Conservation (phyloP, 2,797 vertebrate genomes). For the Gymnothorax reevesii region DNA sequence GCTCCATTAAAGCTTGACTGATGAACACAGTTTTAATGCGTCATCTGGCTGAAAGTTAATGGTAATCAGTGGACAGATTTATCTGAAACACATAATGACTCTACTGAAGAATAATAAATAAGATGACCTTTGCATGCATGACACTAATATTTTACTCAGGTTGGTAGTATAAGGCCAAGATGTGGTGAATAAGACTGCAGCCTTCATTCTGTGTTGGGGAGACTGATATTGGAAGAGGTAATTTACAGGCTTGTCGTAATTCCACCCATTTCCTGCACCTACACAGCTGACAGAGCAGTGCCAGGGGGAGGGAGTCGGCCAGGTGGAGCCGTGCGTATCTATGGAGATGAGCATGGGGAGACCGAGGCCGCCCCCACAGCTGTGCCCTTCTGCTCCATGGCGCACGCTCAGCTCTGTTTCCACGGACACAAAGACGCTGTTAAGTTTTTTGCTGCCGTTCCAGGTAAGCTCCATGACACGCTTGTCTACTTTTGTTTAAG, state of each 20-base stretch:
- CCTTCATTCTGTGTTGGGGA: neutral
- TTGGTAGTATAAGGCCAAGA: neutral
- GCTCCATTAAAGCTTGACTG: too few relatives aligned
- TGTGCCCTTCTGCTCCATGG: conserved; percentile 96
- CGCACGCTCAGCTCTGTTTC: conserved; percentile 95
- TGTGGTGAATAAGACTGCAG: neutral
- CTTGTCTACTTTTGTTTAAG: too few relatives aligned
- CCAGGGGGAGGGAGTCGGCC: conserved; percentile 76
- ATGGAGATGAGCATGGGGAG: conserved; percentile 90
- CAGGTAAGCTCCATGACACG: conserved; percentile 69
- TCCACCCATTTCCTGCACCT: conserved; percentile 29
- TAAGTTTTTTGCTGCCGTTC: conserved; percentile 95
- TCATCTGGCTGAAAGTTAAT: too few relatives aligned
- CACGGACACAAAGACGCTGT: conserved; percentile 96
- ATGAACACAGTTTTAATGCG: too few relatives aligned
- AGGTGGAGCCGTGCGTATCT: conserved; percentile 86
- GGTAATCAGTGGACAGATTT: too few relatives aligned
- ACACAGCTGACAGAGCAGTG: conserved; percentile 76
- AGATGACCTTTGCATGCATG: neutral
- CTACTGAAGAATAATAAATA: neutral
- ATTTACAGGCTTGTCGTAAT: neutral
- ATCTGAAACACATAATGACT: neutral
- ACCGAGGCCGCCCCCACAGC: conserved; percentile 90
- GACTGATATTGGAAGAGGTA: neutral
- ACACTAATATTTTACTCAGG: neutral